Conservation (phyloP, 2,113 vertebrate species). For the Harpagus bidentatus region DNA sequence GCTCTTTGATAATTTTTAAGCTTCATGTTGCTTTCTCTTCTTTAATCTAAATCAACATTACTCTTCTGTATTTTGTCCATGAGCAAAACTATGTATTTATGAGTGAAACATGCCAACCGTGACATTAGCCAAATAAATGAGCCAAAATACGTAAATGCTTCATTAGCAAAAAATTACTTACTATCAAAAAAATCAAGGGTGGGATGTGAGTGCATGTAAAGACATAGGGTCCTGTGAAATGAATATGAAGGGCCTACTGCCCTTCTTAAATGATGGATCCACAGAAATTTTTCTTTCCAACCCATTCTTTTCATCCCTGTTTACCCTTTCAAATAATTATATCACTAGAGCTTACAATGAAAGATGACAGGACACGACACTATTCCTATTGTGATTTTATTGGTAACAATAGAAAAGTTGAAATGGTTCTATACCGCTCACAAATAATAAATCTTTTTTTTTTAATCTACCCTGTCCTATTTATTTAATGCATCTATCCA, state of each 20-base stretch:
- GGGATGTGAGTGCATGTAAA: background rate
- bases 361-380: background rate
- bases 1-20: background rate
- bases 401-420: background rate
- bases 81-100: background rate
- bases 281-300: background rate
- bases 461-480: background rate
- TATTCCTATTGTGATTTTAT: background rate
- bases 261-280: background rate
- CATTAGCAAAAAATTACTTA: background rate
- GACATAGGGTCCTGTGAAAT: background rate
- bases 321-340: background rate
- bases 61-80: background rate
- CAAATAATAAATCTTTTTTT: background rate
- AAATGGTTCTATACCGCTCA: background rate
- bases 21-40: background rate
- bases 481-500: background rate
- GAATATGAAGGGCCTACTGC: background rate
- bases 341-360: background rate
- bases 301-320: background rate
- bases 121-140: constrained; percentile 3
- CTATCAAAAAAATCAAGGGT: background rate
- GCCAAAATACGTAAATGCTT: constrained; percentile 42
- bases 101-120: background rate
- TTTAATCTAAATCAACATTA: background rate